These are phyloP conservation scores for Lysiphlebus fabarum DNA, from an alignment of 1,140 invertebrate genomes.

Conservation along the genomic window DNA sequence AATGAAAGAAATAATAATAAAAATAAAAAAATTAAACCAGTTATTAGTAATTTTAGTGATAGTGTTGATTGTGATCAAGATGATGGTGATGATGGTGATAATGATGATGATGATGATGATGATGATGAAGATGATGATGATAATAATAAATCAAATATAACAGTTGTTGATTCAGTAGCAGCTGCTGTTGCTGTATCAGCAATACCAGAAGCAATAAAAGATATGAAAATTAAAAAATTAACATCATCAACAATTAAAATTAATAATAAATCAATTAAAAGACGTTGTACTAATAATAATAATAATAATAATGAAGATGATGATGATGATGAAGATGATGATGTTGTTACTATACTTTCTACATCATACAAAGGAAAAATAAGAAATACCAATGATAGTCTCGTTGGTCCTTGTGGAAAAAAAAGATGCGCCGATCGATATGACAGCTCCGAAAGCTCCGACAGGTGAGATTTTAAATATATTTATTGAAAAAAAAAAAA, in stretches of 20 bases:
- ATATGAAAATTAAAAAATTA: constrained; percentile 20
- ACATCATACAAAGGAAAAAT: constrained; percentile 44
- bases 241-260: constrained; percentile 10
- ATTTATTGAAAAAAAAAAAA: constrained; percentile 15
- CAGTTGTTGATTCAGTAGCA: constrained; percentile 19
- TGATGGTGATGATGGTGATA: constrained; percentile 22
- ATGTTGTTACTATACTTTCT: constrained; percentile 31
- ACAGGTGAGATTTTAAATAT: constrained; percentile 63
- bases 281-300: not conserved
- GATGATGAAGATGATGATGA: constrained; percentile 19
- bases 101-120: constrained; percentile 15
- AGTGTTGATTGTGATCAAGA: constrained; percentile 18
- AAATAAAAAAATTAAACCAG: not conserved
- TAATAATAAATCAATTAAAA: too few relatives aligned
- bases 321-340: constrained; percentile 17
- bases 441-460: constrained; percentile 85
- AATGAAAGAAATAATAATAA: not conserved
- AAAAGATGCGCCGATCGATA: constrained; percentile 82
- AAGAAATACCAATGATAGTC: constrained; percentile 39
- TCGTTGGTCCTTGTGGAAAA: constrained; percentile 62
- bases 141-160: not conserved
- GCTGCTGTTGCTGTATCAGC: constrained; percentile 23
- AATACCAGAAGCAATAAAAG: constrained; percentile 19
- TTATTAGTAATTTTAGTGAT: not conserved
- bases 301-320: constrained; percentile 10